Evolutionary conservation across 2,888 invertebrate species (phyloP).

Genomic region (Branchellion lobata): DNA sequence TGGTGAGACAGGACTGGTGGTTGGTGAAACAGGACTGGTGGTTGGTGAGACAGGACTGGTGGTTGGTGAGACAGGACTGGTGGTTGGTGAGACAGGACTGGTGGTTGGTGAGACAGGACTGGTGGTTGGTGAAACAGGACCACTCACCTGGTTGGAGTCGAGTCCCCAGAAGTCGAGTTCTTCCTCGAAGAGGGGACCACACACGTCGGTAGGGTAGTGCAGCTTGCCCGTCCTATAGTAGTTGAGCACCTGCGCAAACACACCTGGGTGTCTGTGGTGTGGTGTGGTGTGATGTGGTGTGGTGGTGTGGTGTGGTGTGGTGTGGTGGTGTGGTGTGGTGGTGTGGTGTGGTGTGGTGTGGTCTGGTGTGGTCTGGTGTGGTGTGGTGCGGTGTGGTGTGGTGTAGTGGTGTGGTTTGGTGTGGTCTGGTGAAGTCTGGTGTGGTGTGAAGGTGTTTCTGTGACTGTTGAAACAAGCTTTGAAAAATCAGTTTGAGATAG

Average conservation of each 20-base stretch:
- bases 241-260: constrained; percentile 89
- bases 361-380: neutral
- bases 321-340: neutral
- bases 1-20: too few species aligned
- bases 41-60: too few species aligned
- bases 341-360: neutral
- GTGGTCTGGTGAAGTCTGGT: neutral
- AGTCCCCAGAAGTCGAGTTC: constrained; percentile 91
- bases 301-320: neutral
- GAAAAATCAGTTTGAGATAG: too few species aligned
- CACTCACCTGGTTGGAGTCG: constrained; percentile 88
- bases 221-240: constrained; percentile 97
- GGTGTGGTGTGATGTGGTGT: too few species aligned
- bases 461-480: too few species aligned
- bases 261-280: constrained; percentile 77
- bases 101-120: too few species aligned
- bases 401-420: neutral
- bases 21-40: too few species aligned
- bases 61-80: too few species aligned
- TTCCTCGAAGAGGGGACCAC: constrained; percentile 97
- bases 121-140: neutral
- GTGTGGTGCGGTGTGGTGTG: neutral
- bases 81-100: too few species aligned
- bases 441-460: too few species aligned
- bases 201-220: constrained; percentile 89